These are phyloP conservation scores for Marmota flaviventris DNA, from an alignment of 2,113 vertebrate genomes.

Conservation along the genomic window DNA sequence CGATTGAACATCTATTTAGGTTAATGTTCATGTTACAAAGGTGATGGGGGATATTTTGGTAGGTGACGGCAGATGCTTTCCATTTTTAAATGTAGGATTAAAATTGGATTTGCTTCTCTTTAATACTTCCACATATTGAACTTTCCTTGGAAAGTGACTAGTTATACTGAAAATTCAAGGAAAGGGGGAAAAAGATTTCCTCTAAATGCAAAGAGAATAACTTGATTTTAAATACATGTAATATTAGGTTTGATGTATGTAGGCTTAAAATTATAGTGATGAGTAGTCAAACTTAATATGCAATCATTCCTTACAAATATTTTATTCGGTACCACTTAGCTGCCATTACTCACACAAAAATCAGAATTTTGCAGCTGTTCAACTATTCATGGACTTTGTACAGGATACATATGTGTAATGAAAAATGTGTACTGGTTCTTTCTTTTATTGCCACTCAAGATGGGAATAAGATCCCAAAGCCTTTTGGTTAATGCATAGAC, in stretches of 20 bases:
- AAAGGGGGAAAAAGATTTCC: neutral
- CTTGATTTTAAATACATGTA: neutral
- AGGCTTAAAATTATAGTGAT: neutral
- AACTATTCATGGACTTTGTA: neutral
- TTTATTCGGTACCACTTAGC: neutral
- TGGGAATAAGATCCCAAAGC: constrained; percentile 34
- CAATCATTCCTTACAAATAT: constrained; percentile 3
- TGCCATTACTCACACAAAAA: constrained; percentile 60
- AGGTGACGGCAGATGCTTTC: neutral
- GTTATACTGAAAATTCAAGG: constrained; percentile 10
- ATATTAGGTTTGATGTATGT: neutral
- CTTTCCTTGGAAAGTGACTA: constrained; percentile 8
- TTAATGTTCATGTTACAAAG: neutral
- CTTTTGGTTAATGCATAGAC: constrained; percentile 23
- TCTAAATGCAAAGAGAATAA: constrained; percentile 3
- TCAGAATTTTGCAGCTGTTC: constrained; percentile 3
- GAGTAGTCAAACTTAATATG: constrained; percentile 1
- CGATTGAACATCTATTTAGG: neutral
- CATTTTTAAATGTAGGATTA: constrained; percentile 52
- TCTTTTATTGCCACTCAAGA: neutral
- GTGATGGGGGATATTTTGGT: neutral
- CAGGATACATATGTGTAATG: neutral
- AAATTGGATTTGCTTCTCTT: constrained; percentile 55
- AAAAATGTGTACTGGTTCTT: constrained; percentile 57
- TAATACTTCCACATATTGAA: constrained; percentile 13